These are phyloP conservation scores for Limnephilus auricula DNA, from an alignment of 2,888 invertebrate species.

Conservation along the genomic window DNA sequence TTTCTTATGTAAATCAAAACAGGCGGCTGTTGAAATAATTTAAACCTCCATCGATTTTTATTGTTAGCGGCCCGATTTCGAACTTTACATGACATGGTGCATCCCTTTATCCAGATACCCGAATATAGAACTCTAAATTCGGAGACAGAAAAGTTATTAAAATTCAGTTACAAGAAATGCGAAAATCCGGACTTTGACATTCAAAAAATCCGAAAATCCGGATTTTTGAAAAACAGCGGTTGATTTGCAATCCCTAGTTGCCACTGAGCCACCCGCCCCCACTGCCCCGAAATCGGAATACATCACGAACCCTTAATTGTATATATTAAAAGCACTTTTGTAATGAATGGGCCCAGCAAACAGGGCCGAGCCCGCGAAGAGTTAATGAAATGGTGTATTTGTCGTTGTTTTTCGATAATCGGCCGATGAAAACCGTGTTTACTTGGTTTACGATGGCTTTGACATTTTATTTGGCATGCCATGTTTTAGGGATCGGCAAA, in stretches of 20 bases:
- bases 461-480: background rate
- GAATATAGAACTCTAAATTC: too few relatives aligned
- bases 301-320: constrained; percentile 43
- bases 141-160: too few relatives aligned
- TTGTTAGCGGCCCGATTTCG: too few relatives aligned
- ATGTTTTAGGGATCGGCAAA: background rate
- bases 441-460: background rate
- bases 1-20: too few relatives aligned
- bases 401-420: background rate
- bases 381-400: background rate
- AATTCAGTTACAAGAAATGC: too few relatives aligned
- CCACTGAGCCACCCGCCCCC: background rate
- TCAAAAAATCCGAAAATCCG: too few relatives aligned
- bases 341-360: constrained; percentile 35
- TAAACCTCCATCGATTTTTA: too few relatives aligned
- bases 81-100: too few relatives aligned
- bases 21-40: too few relatives aligned
- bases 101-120: too few relatives aligned
- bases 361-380: constrained; percentile 9
- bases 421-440: background rate
- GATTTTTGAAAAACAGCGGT: too few relatives aligned
- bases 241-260: background rate
- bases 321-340: constrained; percentile 44
- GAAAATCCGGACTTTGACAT: too few relatives aligned
- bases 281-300: constrained; percentile 26